Percentiles rank a stretch among this genome's conserved stretches.
Conservation (phyloP, 2,888 invertebrate genomes). For the Cybosia mesomella region DNA sequence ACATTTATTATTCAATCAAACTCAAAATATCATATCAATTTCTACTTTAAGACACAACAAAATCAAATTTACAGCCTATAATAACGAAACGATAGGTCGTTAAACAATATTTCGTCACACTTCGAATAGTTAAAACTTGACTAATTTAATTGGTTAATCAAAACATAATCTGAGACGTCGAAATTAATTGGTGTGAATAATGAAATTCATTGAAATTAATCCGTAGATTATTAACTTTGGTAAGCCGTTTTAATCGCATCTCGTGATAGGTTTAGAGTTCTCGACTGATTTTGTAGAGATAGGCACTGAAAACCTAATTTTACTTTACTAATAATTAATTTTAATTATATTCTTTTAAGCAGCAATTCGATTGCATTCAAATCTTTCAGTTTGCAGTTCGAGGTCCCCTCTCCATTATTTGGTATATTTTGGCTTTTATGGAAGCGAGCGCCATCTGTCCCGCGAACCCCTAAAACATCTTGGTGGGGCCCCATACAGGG, state of each 20-base stretch:
- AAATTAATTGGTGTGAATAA: conserved; percentile 58
- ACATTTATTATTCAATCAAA: background rate
- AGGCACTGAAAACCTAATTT: background rate
- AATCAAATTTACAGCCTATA: conserved; percentile 26
- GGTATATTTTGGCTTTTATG: too few species aligned
- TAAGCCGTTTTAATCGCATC: conserved; percentile 45
- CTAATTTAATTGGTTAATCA: conserved; percentile 55
- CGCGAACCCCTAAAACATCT: too few species aligned
- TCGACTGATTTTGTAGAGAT: background rate
- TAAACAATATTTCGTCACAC: conserved; percentile 32
- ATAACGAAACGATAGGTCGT: conserved; percentile 24
- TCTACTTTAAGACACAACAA: background rate
- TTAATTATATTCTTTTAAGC: background rate
- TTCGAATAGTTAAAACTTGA: conserved; percentile 42
- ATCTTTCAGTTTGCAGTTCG: too few species aligned
- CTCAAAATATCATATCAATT: background rate
- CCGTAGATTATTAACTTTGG: conserved; percentile 46
- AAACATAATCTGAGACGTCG: conserved; percentile 51
- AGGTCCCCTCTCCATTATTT: too few species aligned
- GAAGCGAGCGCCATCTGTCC: too few species aligned
- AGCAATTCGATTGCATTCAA: background rate
- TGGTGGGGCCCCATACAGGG: too few species aligned
- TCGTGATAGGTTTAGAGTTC: conserved; percentile 12
- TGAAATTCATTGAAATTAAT: conserved; percentile 58
- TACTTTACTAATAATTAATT: background rate